These are phyloP conservation scores for Bucorvus abyssinicus DNA, from an alignment of 2,797 vertebrate species.

Conservation along the genomic window DNA sequence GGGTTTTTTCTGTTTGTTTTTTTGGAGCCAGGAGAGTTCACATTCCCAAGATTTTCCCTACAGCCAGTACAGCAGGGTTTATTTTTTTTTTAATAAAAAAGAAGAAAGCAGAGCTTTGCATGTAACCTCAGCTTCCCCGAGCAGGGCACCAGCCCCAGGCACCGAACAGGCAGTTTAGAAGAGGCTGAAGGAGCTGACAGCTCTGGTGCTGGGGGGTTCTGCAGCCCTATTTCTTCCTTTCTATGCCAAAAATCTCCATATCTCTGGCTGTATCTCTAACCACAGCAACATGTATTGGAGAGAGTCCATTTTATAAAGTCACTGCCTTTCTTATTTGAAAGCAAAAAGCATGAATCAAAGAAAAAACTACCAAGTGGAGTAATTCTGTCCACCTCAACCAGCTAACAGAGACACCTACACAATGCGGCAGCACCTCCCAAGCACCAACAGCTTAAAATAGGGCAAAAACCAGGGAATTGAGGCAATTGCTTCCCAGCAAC, in stretches of 20 bases:
- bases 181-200: not conserved
- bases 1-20: slow-evolving; percentile 44
- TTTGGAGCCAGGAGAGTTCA: slow-evolving; percentile 49
- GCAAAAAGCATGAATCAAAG: not conserved
- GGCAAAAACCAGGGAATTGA: not conserved
- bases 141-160: slow-evolving; percentile 28
- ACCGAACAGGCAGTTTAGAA: not conserved
- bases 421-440: not conserved
- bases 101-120: slow-evolving; percentile 9
- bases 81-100: slow-evolving; percentile 10
- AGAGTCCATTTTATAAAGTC: not conserved
- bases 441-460: not conserved
- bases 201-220: not conserved
- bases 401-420: not conserved
- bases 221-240: not conserved
- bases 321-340: not conserved
- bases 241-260: not conserved
- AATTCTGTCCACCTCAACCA: not conserved
- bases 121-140: not conserved
- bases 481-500: not conserved
- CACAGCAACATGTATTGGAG: not conserved
- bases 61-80: slow-evolving; percentile 27
- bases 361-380: not conserved
- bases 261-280: not conserved
- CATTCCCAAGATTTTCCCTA: slow-evolving; percentile 40